Evolutionary conservation across 2,888 invertebrate species (phyloP).

Genomic region (Apotomis capreana): DNA sequence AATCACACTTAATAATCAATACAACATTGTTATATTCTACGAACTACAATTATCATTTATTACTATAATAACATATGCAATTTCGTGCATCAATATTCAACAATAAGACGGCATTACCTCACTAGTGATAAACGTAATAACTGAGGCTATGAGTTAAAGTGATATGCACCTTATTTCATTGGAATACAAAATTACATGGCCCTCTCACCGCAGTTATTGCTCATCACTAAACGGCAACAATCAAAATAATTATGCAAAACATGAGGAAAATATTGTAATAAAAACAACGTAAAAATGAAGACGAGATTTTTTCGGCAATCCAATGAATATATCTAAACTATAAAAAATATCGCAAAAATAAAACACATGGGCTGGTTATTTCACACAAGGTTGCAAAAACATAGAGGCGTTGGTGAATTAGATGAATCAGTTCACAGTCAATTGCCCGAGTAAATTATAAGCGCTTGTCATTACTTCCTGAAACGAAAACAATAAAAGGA

Average conservation of each 20-base stretch:
- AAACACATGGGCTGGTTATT: conserved; percentile 17
- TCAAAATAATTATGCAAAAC: conserved; percentile 8
- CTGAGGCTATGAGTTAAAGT: no score
- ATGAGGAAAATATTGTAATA: neutral
- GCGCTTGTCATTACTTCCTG: neutral
- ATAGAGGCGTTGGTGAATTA: neutral
- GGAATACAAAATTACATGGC: no score
- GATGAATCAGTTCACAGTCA: conserved; percentile 6
- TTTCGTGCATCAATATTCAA: conserved; percentile 15
- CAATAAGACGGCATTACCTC: neutral
- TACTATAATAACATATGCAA: neutral
- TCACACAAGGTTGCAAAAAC: conserved; percentile 4
- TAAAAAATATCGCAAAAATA: conserved; percentile 9
- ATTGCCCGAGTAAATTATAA: neutral
- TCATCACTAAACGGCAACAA: neutral
- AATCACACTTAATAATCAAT: neutral
- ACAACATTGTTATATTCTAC: neutral
- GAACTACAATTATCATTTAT: neutral
- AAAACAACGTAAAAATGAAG: conserved; percentile 3
- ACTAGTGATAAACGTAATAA: no score
- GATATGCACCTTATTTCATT: no score
- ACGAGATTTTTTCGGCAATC: neutral
- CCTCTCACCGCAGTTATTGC: no score
- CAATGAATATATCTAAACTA: neutral
- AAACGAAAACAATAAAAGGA: neutral